These are phyloP conservation scores for Limnodromus scolopaceus DNA, from an alignment of 2,797 vertebrate genomes.

Conservation along the genomic window DNA sequence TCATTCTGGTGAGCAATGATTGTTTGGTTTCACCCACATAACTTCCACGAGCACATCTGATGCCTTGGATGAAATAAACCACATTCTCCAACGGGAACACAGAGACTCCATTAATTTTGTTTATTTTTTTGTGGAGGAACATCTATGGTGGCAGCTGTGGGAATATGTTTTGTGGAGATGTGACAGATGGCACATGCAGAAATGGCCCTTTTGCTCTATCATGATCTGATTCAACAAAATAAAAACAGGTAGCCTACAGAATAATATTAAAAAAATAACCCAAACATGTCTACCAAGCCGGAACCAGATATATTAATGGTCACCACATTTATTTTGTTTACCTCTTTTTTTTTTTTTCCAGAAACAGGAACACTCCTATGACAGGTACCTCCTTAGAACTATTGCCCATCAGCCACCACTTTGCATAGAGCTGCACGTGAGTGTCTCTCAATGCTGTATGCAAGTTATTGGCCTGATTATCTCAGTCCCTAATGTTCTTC, in stretches of 20 bases:
- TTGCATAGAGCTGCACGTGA: neutral
- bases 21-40: conserved; percentile 33
- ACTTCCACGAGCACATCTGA: conserved; percentile 5
- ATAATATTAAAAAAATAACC: neutral
- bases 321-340: neutral
- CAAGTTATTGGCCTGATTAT: neutral
- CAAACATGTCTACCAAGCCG: neutral
- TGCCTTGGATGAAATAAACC: conserved; percentile 12
- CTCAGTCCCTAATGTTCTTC: neutral
- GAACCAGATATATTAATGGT: neutral
- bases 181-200: conserved; percentile 36
- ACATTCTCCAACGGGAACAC: neutral
- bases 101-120: neutral
- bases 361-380: neutral
- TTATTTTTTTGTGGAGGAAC: neutral
- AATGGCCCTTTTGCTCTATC: neutral
- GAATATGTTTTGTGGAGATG: conserved; percentile 1
- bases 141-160: neutral
- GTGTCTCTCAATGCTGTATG: neutral
- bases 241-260: neutral
- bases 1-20: neutral
- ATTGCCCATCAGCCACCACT: neutral
- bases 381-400: neutral
- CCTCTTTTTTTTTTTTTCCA: neutral
- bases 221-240: neutral